These are phyloP conservation scores for Drosophila longiperda DNA, from an alignment of 2,888 invertebrate species.

Conservation along the genomic window DNA sequence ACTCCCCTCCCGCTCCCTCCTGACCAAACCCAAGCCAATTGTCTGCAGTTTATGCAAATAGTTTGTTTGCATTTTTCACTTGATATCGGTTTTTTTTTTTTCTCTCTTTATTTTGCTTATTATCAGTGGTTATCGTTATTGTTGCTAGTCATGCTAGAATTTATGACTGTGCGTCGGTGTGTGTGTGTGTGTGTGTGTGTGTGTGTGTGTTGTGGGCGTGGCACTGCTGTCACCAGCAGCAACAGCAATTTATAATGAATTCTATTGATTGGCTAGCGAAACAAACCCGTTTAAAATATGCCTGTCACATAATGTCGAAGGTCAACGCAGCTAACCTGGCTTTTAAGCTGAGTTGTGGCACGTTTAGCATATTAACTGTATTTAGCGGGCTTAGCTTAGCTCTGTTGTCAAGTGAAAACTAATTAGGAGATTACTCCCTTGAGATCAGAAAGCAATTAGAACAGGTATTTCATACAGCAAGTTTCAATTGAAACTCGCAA, in stretches of 20 bases:
- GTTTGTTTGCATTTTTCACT: constrained; percentile 72
- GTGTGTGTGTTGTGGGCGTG: constrained; percentile 26
- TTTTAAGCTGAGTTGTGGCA: background rate
- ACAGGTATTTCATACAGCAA: background rate
- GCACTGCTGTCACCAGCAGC: constrained; percentile 32
- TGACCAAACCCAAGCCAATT: background rate
- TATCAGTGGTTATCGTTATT: constrained; percentile 34
- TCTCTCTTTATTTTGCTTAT: constrained; percentile 16
- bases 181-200: constrained; percentile 4
- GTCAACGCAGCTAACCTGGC: constrained; percentile 11
- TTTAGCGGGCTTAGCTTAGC: background rate
- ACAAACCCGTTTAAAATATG: constrained; percentile 32
- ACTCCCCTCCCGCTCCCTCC: background rate
- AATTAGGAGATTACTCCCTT: background rate
- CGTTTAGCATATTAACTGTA: background rate
- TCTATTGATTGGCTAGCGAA: constrained; percentile 62
- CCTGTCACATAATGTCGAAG: constrained; percentile 43
- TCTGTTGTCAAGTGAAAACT: background rate
- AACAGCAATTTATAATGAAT: constrained; percentile 65
- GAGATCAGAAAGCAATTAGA: background rate
- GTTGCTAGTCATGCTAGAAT: constrained; percentile 46
- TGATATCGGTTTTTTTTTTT: constrained; percentile 50
- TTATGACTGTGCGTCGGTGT: constrained; percentile 38
- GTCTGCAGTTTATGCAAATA: constrained; percentile 65
- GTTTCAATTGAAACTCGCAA: background rate